Conservation (phyloP, 2,888 invertebrate genomes). For the Andrena marginata region DNA sequence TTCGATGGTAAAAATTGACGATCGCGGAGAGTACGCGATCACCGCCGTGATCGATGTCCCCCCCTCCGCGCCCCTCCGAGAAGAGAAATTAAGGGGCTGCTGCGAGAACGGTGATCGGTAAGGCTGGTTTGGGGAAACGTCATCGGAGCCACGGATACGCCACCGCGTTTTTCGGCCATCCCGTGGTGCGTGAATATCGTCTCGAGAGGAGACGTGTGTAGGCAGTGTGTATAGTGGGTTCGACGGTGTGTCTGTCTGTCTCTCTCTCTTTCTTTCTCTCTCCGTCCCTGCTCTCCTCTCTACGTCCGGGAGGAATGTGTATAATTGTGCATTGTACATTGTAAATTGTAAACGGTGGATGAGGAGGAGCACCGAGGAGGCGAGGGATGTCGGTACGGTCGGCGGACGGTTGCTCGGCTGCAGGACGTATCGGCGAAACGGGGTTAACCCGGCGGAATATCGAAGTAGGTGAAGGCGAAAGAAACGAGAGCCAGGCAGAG, state of each 20-base stretch:
- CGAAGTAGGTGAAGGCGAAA: conserved; percentile 59
- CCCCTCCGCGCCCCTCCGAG: background rate
- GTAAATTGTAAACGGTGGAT: background rate
- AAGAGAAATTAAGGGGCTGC: conserved; percentile 41
- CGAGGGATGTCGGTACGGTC: conserved; percentile 10
- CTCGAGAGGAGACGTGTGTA: conserved; percentile 39
- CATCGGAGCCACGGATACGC: conserved; percentile 29
- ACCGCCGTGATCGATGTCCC: conserved; percentile 52
- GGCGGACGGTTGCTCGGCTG: background rate
- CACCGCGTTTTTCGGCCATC: conserved; percentile 48
- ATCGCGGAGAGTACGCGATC: conserved; percentile 50
- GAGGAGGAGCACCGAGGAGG: conserved; percentile 7
- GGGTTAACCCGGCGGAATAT: conserved; percentile 42
- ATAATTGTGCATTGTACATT: no score
- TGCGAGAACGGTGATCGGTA: conserved; percentile 26
- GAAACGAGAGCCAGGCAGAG: conserved; percentile 46
- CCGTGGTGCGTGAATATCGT: conserved; percentile 38
- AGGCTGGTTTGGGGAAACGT: conserved; percentile 49
- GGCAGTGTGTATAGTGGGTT: conserved; percentile 34
- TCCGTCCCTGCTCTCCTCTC: conserved; percentile 21
- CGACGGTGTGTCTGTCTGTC: conserved; percentile 14
- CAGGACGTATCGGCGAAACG: conserved; percentile 4
- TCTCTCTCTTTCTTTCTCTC: conserved; percentile 35
- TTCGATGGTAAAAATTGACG: conserved; percentile 68
- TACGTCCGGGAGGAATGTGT: conserved; percentile 19